Conservation (phyloP, 2,797 vertebrate species). For the Chiroxiphia lanceolata region DNA sequence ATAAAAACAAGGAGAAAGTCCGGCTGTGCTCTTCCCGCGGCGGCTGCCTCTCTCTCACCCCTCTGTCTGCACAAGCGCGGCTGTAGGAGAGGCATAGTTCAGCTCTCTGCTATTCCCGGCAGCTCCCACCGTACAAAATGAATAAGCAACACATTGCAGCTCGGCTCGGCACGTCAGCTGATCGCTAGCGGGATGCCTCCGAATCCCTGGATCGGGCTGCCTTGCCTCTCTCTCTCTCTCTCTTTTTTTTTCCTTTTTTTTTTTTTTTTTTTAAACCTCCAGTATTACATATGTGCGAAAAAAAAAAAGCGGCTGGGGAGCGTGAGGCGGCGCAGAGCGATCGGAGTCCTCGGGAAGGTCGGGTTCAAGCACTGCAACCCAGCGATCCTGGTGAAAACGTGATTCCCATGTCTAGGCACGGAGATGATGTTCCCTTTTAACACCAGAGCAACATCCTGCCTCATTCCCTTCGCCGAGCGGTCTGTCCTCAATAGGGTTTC, state of each 20-base stretch:
- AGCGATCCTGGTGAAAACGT: slow-evolving; percentile 72
- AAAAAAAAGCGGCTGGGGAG: slow-evolving; percentile 2
- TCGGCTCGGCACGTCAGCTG: slow-evolving; percentile 83
- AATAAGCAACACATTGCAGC: slow-evolving; percentile 85
- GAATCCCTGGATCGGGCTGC: slow-evolving; percentile 72
- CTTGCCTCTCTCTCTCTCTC: background rate
- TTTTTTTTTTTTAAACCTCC: slow-evolving; percentile 67
- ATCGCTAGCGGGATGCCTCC: slow-evolving; percentile 81
- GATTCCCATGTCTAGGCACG: slow-evolving; percentile 76
- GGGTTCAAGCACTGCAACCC: slow-evolving; percentile 69
- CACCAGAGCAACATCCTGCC: slow-evolving; percentile 73
- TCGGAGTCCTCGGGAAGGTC: slow-evolving; percentile 66
- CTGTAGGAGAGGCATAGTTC: slow-evolving; percentile 87
- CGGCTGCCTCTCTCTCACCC: slow-evolving; percentile 80
- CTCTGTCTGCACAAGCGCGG: slow-evolving; percentile 82
- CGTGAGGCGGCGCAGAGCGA: slow-evolving; percentile 50
- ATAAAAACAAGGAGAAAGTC: slow-evolving; percentile 86
- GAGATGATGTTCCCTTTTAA: slow-evolving; percentile 72
- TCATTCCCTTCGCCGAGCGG: slow-evolving; percentile 75
- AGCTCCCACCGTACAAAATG: slow-evolving; percentile 81
- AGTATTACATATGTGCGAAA: slow-evolving; percentile 75
- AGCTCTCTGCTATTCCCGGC: slow-evolving; percentile 83
- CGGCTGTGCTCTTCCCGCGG: slow-evolving; percentile 80
- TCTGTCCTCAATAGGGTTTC: slow-evolving; percentile 36
- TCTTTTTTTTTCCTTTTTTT: background rate